These are phyloP conservation scores for Apodemia zela DNA, from an alignment of 2,888 invertebrate species.

Conservation along the genomic window DNA sequence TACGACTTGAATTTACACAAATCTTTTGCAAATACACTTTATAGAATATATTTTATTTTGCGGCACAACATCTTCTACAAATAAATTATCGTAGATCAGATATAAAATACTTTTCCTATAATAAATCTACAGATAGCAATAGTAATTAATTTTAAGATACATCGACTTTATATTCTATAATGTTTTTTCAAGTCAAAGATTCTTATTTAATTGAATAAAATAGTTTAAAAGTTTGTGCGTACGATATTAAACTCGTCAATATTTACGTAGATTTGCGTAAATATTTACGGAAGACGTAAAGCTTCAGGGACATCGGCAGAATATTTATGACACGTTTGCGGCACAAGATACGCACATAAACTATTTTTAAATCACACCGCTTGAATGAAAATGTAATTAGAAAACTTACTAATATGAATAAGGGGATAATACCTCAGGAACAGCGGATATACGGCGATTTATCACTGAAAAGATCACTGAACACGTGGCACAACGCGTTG, in stretches of 20 bases:
- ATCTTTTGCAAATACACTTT: too few relatives aligned
- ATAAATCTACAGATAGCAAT: too few relatives aligned
- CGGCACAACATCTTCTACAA: too few relatives aligned
- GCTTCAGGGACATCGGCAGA: slow-evolving; percentile 1
- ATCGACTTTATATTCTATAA: too few relatives aligned
- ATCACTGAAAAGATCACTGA: slow-evolving; percentile 56
- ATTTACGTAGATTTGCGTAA: slow-evolving; percentile 1
- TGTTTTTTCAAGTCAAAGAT: too few relatives aligned
- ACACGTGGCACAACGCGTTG: slow-evolving; percentile 45
- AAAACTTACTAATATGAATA: slow-evolving; percentile 48
- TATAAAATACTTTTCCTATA: too few relatives aligned
- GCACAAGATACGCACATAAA: slow-evolving; percentile 22
- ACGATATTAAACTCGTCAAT: background rate
- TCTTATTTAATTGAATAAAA: background rate
- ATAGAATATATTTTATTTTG: too few relatives aligned
- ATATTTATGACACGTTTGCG: slow-evolving; percentile 4
- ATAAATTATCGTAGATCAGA: too few relatives aligned
- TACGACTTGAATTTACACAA: too few relatives aligned
- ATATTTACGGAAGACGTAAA: slow-evolving; percentile 4
- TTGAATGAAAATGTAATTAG: slow-evolving; percentile 35
- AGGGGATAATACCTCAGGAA: slow-evolving; percentile 30
- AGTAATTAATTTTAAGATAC: too few relatives aligned
- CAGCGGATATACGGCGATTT: slow-evolving; percentile 38
- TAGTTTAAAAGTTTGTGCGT: background rate
- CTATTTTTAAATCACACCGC: slow-evolving; percentile 51